Evolutionary conservation across 2,888 invertebrate genomes (phyloP).

Genomic region (Pseudococcus viburni): DNA sequence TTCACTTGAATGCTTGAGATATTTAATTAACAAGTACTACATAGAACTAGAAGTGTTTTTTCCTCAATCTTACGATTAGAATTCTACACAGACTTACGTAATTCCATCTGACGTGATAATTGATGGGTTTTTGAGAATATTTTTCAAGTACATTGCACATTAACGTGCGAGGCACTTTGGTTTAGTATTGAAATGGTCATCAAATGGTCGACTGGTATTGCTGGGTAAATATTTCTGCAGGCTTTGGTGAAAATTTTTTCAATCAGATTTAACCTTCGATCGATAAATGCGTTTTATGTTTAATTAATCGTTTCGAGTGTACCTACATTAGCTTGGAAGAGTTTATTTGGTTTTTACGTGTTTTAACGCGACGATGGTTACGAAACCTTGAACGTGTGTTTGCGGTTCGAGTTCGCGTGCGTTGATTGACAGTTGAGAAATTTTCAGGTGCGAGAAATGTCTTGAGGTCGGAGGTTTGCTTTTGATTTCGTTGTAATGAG

Average conservation of each 20-base stretch:
- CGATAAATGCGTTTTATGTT: constrained; percentile 37
- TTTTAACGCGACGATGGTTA: background rate
- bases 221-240: constrained; percentile 20
- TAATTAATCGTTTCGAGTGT: constrained; percentile 24
- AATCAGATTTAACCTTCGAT: constrained; percentile 42
- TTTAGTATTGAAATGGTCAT: background rate
- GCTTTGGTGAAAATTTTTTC: constrained; percentile 18
- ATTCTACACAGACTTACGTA: background rate
- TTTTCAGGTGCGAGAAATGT: background rate
- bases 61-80: background rate
- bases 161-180: background rate
- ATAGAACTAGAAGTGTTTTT: background rate
- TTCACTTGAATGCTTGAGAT: too few species aligned
- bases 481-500: background rate
- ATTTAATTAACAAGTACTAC: background rate
- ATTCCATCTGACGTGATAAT: background rate
- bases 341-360: background rate
- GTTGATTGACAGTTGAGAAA: constrained; percentile 30
- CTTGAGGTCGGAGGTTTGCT: background rate
- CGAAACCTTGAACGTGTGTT: constrained; percentile 49
- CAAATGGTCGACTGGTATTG: background rate
- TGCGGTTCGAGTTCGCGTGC: constrained; percentile 7
- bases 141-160: constrained; percentile 43
- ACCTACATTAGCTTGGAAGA: background rate
- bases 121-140: constrained; percentile 39